These are phyloP conservation scores for Cerastoderma edule DNA, from an alignment of 2,888 invertebrate species.

Conservation along the genomic window DNA sequence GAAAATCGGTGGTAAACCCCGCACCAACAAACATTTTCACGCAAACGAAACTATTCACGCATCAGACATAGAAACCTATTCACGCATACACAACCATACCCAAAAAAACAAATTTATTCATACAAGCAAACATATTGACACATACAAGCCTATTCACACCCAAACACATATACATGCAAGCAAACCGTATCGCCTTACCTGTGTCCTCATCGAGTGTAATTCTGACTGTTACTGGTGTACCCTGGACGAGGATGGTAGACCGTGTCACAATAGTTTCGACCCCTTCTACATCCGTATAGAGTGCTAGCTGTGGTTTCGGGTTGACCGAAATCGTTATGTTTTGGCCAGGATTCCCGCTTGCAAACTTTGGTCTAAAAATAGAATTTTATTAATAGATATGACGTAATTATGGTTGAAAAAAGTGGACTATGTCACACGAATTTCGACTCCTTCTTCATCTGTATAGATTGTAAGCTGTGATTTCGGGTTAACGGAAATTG, in stretches of 20 bases:
- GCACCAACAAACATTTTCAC: too few species aligned
- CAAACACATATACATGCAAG: too few species aligned
- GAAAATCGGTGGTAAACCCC: too few species aligned
- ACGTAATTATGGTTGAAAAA: neutral
- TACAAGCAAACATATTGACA: too few species aligned
- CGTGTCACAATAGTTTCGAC: neutral
- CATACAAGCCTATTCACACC: too few species aligned
- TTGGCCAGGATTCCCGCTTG: neutral
- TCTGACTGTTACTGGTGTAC: neutral
- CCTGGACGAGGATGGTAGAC: neutral
- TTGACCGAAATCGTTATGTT: neutral
- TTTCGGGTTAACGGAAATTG: neutral
- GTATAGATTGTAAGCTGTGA: neutral
- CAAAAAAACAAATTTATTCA: too few species aligned
- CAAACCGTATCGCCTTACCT: too few species aligned
- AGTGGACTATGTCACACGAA: neutral
- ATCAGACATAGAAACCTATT: too few species aligned
- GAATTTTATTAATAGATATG: too few species aligned
- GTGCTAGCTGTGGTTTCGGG: neutral
- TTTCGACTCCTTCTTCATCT: neutral
- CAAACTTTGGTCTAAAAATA: neutral
- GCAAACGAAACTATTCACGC: too few species aligned
- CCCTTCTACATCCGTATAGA: neutral
- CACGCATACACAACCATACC: too few species aligned
- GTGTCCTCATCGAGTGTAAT: constrained; percentile 11